These are phyloP conservation scores for Gallinago undulata DNA, from an alignment of 2,113 vertebrate genomes.

Conservation along the genomic window DNA sequence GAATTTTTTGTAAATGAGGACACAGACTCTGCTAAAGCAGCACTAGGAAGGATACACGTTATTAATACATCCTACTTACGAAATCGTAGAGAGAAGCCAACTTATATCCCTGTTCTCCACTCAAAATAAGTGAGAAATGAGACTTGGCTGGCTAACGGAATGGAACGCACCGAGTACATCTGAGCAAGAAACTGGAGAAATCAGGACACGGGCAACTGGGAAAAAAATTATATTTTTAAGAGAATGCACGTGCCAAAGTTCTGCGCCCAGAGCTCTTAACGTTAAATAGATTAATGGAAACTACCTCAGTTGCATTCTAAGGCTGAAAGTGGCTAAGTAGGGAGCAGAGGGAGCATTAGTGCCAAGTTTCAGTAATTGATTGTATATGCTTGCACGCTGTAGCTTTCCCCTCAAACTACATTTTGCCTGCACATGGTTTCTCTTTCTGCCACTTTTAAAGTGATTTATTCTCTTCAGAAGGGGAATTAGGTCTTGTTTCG, in stretches of 20 bases:
- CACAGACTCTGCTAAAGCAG: background rate
- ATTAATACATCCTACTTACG: accelerated
- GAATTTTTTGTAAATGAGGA: accelerated
- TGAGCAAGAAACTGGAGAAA: background rate
- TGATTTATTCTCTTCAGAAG: conserved; percentile 6
- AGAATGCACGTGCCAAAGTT: accelerated
- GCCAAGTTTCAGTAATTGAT: conserved; percentile 23
- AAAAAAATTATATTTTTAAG: background rate
- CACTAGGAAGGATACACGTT: accelerated
- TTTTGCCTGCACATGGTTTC: conserved; percentile 1
- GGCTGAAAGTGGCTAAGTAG: background rate
- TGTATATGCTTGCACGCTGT: background rate
- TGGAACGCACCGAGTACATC: accelerated
- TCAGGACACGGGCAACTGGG: accelerated
- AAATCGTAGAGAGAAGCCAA: background rate
- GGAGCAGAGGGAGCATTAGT: conserved; percentile 24
- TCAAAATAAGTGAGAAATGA: background rate
- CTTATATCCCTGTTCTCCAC: accelerated
- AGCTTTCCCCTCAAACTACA: background rate
- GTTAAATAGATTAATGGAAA: background rate
- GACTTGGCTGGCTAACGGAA: background rate
- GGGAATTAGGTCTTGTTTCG: conserved; percentile 41
- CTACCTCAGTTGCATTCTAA: background rate
- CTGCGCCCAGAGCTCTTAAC: background rate
- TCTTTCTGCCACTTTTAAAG: conserved; percentile 25